Evolutionary conservation across 2,113 vertebrate genomes (phyloP).

Genomic region (Nycticorax nycticorax): DNA sequence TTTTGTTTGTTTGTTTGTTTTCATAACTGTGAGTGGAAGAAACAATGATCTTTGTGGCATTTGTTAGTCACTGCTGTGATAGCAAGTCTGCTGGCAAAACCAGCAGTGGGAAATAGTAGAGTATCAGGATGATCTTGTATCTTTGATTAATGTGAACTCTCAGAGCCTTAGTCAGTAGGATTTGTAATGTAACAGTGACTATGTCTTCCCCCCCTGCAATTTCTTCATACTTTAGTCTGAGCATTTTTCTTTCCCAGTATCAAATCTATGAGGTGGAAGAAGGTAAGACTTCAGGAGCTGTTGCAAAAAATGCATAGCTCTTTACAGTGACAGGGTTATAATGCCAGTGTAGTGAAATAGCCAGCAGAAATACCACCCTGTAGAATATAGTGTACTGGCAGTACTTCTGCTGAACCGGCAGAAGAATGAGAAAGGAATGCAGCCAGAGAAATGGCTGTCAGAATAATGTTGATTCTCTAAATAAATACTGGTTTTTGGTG

Average conservation of each 20-base stretch:
- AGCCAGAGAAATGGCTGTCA: neutral
- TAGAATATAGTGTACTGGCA: neutral
- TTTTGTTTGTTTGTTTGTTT: neutral
- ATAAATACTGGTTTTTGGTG: neutral
- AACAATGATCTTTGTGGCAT: neutral
- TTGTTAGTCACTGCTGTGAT: neutral
- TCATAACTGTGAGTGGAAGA: neutral
- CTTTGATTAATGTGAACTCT: neutral
- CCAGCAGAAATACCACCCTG: neutral
- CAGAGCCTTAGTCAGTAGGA: neutral
- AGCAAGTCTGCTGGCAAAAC: neutral
- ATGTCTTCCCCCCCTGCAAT: neutral
- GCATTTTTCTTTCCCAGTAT: neutral
- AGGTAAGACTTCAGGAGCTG: neutral
- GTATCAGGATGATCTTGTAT: neutral
- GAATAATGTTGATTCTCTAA: neutral
- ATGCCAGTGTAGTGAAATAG: neutral
- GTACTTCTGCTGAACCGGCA: neutral
- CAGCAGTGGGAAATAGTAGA: neutral
- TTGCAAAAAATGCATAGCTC: neutral
- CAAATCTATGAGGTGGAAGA: neutral
- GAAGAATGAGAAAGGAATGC: constrained; percentile 12
- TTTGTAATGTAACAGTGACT: neutral
- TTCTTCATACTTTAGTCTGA: neutral
- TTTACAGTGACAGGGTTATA: neutral